These are phyloP conservation scores for Lophius piscatorius DNA, from an alignment of 2,113 vertebrate genomes.

Conservation along the genomic window DNA sequence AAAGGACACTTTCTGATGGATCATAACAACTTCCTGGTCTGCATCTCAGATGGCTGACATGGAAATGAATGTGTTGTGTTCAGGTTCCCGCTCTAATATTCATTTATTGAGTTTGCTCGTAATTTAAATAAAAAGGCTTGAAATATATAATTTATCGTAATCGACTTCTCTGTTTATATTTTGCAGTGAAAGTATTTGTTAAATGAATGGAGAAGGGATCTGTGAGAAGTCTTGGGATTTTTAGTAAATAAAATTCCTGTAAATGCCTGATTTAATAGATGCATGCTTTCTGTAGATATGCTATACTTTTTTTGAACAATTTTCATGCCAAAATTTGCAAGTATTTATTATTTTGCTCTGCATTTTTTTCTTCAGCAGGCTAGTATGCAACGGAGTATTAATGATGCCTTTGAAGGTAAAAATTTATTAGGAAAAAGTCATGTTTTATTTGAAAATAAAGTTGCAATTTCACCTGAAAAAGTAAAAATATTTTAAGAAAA, in stretches of 20 bases:
- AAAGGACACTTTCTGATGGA: conserved; percentile 59
- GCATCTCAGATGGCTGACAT: conserved; percentile 11
- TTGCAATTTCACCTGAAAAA: too few relatives aligned
- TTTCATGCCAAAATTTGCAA: not conserved
- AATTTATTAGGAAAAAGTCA: too few relatives aligned
- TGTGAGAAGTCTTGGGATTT: not conserved
- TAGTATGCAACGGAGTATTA: too few relatives aligned
- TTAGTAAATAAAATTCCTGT: too few relatives aligned
- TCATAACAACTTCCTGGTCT: conserved; percentile 27
- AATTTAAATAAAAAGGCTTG: not conserved
- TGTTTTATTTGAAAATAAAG: too few relatives aligned
- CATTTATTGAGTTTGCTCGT: not conserved
- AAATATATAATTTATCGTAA: not conserved
- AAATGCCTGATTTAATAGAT: not conserved
- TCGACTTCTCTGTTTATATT: too few relatives aligned
- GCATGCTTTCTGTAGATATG: not conserved
- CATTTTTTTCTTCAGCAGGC: not conserved
- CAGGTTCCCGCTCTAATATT: not conserved
- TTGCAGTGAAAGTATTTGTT: too few relatives aligned
- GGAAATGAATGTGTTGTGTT: conserved; percentile 11
- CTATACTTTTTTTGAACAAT: not conserved
- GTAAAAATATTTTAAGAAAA: too few relatives aligned
- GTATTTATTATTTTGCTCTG: not conserved
- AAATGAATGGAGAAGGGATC: too few relatives aligned
- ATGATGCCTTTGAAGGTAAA: too few relatives aligned